Percentiles rank a stretch among this genome's conserved stretches.
These are phyloP conservation scores for Zapornia atra DNA, from an alignment of 2,113 vertebrate genomes.

Conservation along the genomic window DNA sequence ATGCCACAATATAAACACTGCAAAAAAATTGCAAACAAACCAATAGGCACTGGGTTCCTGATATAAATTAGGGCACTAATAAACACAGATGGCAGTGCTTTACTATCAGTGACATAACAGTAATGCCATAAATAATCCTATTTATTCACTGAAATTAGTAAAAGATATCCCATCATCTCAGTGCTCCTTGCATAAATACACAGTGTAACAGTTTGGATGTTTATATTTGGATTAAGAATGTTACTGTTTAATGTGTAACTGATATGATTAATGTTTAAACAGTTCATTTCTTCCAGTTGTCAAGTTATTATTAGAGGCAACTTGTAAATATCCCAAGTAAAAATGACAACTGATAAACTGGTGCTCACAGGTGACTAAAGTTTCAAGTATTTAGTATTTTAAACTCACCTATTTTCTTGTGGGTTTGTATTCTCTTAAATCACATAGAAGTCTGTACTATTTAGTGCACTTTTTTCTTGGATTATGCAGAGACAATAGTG, in stretches of 20 bases:
- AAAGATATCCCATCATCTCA: neutral
- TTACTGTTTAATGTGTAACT: slow-evolving; percentile 55
- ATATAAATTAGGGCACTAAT: neutral
- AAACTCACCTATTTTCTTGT: neutral
- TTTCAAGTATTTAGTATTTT: neutral
- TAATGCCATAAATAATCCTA: neutral
- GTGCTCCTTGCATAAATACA: neutral
- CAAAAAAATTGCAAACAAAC: neutral
- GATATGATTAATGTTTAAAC: slow-evolving; percentile 58
- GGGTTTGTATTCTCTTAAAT: neutral
- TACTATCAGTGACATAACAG: neutral
- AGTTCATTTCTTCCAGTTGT: slow-evolving; percentile 8
- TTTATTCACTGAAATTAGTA: neutral
- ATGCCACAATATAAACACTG: neutral
- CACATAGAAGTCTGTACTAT: neutral
- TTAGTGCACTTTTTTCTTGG: neutral
- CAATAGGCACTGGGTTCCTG: neutral
- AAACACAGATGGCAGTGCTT: neutral
- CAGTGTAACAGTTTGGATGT: neutral
- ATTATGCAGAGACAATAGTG: neutral
- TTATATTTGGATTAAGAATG: slow-evolving; percentile 2
- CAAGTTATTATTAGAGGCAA: slow-evolving; percentile 14
- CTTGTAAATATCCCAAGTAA: neutral
- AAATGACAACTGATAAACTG: neutral
- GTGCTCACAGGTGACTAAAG: neutral